A percentile compares a stretch with the other conserved stretches of the same genome.
These are phyloP conservation scores for Zosterops lateralis DNA, from an alignment of 2,113 vertebrate genomes.

Conservation along the genomic window DNA sequence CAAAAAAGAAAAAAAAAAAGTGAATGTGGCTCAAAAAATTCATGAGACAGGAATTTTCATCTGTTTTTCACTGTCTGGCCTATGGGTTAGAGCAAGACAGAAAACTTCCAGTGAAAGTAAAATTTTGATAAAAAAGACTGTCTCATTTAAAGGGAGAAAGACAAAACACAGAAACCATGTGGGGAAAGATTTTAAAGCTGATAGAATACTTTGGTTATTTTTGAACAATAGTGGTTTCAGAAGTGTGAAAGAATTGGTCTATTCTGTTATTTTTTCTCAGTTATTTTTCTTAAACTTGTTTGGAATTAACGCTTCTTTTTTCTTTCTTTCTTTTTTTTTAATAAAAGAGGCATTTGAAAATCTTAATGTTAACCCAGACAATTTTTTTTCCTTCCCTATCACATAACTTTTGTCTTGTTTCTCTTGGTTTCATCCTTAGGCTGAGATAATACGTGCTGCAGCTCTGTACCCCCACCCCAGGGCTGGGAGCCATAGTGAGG, in stretches of 20 bases:
- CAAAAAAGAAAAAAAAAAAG: neutral
- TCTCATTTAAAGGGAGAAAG: neutral
- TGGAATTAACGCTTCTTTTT: neutral
- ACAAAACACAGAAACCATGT: neutral
- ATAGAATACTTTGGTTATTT: neutral
- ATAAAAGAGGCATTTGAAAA: neutral
- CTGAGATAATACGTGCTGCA: neutral
- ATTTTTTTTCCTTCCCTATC: neutral
- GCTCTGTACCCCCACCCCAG: neutral
- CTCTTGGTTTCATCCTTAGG: neutral
- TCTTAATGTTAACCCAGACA: neutral
- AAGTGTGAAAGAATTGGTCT: neutral
- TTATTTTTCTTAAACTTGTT: conserved; percentile 24
- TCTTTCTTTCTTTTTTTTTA: too few species aligned
- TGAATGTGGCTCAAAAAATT: neutral
- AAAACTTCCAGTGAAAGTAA: conserved; percentile 9
- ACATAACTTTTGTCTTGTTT: neutral
- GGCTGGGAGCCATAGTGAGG: neutral
- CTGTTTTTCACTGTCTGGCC: conserved; percentile 12
- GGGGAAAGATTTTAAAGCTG: conserved; percentile 6
- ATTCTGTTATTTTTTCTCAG: conserved; percentile 16
- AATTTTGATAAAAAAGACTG: neutral
- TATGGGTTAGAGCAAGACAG: neutral
- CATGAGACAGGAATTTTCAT: neutral
- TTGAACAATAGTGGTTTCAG: conserved; percentile 32